Evolutionary conservation across 2,888 invertebrate genomes (phyloP).

Genomic region (Dynastes hyllus): DNA sequence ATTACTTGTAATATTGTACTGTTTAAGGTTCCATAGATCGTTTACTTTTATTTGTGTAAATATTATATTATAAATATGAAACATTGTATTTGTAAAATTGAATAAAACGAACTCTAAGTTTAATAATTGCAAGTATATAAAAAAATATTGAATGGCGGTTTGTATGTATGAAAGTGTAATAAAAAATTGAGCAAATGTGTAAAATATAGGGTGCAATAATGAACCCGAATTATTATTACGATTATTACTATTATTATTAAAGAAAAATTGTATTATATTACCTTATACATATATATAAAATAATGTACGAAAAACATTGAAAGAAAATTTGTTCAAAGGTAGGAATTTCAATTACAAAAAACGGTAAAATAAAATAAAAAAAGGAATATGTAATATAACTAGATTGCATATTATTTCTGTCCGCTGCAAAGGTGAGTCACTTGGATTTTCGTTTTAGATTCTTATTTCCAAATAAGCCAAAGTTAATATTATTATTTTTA

Average conservation of each 20-base stretch:
- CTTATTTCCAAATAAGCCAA: constrained; percentile 16
- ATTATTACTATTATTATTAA: constrained; percentile 30
- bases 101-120: not conserved
- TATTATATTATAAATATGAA: constrained; percentile 18
- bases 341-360: not conserved
- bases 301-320: not conserved
- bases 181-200: not conserved
- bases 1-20: not conserved
- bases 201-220: constrained; percentile 56
- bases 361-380: not conserved
- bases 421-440: no score
- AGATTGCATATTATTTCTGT: not conserved
- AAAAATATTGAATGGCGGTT: not conserved
- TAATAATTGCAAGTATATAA: no score
- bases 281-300: constrained; percentile 1
- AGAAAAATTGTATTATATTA: constrained; percentile 33
- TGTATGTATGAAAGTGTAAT: not conserved
- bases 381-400: not conserved
- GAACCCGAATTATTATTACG: constrained; percentile 56
- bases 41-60: constrained; percentile 13
- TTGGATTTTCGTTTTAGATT: not conserved
- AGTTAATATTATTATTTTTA: constrained; percentile 47
- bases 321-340: not conserved
- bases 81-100: constrained; percentile 3
- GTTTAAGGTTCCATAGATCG: not conserved